A percentile compares a stretch with the other conserved stretches of the same genome.
phyloP scores from a whole-genome alignment of 1,140 invertebrate species.

The Drosophila hydei region DNA sequence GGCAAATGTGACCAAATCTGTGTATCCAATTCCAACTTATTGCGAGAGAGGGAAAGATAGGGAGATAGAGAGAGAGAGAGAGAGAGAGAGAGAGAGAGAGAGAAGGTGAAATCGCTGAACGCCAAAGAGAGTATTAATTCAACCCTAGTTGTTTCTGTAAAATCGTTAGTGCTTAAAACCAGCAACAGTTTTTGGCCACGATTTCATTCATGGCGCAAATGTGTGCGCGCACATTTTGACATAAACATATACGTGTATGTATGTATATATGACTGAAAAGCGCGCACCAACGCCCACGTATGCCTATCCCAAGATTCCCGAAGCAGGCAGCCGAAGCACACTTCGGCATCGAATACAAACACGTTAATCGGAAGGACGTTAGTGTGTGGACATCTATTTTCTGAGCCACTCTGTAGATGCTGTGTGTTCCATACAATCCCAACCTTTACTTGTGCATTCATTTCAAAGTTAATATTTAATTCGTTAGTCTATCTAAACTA shows the following conservation, averaged over 20 bases:
- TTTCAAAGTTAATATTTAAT: conserved; percentile 22
- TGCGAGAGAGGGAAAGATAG: no score
- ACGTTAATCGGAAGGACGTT: conserved; percentile 12
- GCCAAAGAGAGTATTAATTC: neutral
- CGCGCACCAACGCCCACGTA: neutral
- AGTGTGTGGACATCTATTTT: conserved; percentile 13
- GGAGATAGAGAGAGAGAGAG: no score
- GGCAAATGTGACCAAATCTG: no score
- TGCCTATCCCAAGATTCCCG: neutral
- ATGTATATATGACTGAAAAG: neutral
- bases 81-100: no score
- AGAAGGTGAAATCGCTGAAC: no score
- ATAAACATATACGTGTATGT: neutral
- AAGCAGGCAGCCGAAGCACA: neutral
- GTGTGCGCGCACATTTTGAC: conserved; percentile 31
- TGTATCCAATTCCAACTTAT: no score
- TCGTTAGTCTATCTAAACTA: neutral
- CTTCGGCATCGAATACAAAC: conserved; percentile 7
- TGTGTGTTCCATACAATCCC: conserved; percentile 8
- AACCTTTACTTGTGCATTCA: conserved; percentile 13
- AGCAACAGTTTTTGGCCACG: conserved; percentile 26
- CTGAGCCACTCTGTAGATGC: conserved; percentile 27
- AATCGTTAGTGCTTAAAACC: neutral
- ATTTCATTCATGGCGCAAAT: conserved; percentile 46
- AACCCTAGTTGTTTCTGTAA: neutral